Evolutionary conservation across 2,888 invertebrate genomes (phyloP), one percentile per base, ranked within the genome.

Genomic region (Rhagophthalmus giganteus): DNA sequence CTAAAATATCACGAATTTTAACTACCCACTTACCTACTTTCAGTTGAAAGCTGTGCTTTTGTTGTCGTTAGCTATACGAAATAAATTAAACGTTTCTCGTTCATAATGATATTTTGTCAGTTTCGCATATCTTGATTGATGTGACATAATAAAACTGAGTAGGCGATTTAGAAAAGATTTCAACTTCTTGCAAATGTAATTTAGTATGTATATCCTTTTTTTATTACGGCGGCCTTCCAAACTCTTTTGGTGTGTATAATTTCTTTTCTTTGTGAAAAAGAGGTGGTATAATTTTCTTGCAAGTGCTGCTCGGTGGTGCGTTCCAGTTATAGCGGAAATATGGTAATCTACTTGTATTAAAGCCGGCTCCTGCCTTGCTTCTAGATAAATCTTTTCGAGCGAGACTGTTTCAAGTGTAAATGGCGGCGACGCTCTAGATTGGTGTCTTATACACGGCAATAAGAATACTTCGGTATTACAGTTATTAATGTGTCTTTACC

Each of bases 401-500:
- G 60, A 52, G 61, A 63, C 62, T 60, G 60, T 62, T 62, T 63
- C 63, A 61, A 62, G 62, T 62, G 63, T 60, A 63, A 62, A 63
- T 61, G 61, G 62, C 57, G 62, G 56, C 57, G 59, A 52, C 40
- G 53, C 50, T 42, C 32, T 40, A 45, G 48, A 34, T 55, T 40
- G 55, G 51, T 56, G 57, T 56, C 57, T 41, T 59, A 58, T 59
- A 55, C 57, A 57, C 45, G 54, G 57, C 54, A 7, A 55, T 58
- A 50, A 59, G 54, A 55, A 53, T 20, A 20, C 20, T 44, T 30
- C n/a, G 50, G 51, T 46, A 54, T 55, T 56, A 57, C 53, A 48
- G 54, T 53, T 56, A 60, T 57, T 57, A 59, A 55, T 53, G 55
- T 40, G 44, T 40, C 44, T 35, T 30, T 34, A 45, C 30, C 38